Evolutionary conservation across 2,797 vertebrate species (phyloP).

Genomic region (Peromyscus aztecus): DNA sequence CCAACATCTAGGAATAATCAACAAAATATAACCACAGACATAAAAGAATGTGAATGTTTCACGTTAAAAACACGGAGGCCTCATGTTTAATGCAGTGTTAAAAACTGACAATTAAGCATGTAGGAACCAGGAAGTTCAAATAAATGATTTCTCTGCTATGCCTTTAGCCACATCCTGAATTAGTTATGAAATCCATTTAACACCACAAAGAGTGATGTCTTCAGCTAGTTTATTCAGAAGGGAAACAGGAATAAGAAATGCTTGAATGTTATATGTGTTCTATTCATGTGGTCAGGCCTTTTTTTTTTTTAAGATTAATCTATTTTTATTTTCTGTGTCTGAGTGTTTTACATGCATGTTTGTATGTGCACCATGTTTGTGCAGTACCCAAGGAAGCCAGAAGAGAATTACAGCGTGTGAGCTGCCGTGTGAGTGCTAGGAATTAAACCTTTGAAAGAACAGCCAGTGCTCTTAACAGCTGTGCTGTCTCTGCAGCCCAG

Average conservation of each 20-base stretch:
- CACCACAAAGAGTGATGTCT: conserved; percentile 67
- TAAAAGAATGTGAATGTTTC: conserved; percentile 52
- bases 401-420: background rate
- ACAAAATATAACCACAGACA: conserved; percentile 66
- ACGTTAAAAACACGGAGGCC: conserved; percentile 38
- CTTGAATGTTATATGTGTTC: conserved; percentile 9
- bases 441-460: background rate
- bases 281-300: conserved; percentile 57
- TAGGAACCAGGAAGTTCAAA: conserved; percentile 78
- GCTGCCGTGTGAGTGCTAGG: background rate
- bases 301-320: background rate
- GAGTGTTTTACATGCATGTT: background rate
- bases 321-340: background rate
- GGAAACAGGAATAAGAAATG: conserved; percentile 70
- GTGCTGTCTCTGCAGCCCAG: background rate
- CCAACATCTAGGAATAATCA: conserved; percentile 63
- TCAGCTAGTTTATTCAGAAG: conserved; percentile 62
- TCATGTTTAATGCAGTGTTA: conserved; percentile 77
- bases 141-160: conserved; percentile 71
- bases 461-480: background rate
- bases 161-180: conserved; percentile 76
- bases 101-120: conserved; percentile 73
- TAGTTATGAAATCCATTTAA: conserved; percentile 79
- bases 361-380: background rate
- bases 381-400: background rate